A percentile compares a stretch with the other conserved stretches of the same genome.
Conservation (phyloP, 2,113 vertebrate species). For the Propithecus coquereli region DNA sequence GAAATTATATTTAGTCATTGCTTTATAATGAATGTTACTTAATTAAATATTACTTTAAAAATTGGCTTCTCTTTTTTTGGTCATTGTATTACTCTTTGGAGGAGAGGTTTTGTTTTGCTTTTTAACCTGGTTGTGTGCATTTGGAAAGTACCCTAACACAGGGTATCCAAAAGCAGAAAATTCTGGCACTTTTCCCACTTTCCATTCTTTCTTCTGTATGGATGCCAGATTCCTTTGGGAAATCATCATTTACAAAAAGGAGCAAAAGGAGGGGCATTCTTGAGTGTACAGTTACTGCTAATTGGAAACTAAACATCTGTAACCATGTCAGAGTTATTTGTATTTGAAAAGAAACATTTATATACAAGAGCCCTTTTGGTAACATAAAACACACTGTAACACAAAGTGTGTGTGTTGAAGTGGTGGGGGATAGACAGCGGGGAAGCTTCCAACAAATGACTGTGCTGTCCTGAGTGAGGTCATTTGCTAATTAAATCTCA, state of each 20-base stretch:
- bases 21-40: constrained; percentile 52
- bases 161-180: constrained; percentile 60
- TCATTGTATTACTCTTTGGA: constrained; percentile 44
- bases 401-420: constrained; percentile 39
- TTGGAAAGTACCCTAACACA: constrained; percentile 76
- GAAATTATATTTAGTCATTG: constrained; percentile 47
- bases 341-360: constrained; percentile 77
- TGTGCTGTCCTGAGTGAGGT: constrained; percentile 58
- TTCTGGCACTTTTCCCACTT: constrained; percentile 77
- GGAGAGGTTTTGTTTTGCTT: constrained; percentile 46
- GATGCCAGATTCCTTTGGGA: constrained; percentile 78
- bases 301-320: constrained; percentile 78
- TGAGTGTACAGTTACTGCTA: constrained; percentile 73
- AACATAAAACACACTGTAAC: constrained; percentile 69
- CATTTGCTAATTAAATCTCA: constrained; percentile 58
- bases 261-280: constrained; percentile 74
- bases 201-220: constrained; percentile 76
- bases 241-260: constrained; percentile 79
- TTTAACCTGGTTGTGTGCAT: constrained; percentile 54
- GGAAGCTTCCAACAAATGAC: constrained; percentile 44
- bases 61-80: constrained; percentile 41
- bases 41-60: constrained; percentile 64
- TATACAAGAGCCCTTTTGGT: constrained; percentile 58
- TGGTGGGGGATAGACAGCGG: background rate
- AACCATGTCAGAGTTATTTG: constrained; percentile 73